Conservation (phyloP, 2,888 invertebrate genomes). For the Drepanosiphum platanoidis region DNA sequence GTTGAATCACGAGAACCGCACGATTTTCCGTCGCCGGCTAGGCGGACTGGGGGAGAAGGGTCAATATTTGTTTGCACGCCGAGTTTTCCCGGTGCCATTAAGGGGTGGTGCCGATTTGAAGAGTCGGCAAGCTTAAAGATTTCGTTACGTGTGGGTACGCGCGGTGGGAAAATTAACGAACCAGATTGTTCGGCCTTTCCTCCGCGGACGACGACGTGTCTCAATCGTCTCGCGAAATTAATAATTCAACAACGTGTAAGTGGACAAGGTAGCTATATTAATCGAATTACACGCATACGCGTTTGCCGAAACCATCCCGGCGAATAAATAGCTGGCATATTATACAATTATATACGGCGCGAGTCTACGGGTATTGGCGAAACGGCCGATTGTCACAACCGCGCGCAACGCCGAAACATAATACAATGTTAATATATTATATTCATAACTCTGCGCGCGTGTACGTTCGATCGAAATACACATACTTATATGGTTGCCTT, state of each 20-base stretch:
- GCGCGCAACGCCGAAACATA: neutral
- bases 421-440: no score
- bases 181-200: neutral
- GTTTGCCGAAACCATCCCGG: no score
- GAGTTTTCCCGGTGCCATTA: neutral
- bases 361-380: neutral
- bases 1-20: no score
- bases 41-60: neutral
- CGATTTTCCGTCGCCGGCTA: neutral
- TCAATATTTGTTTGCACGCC: neutral
- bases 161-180: neutral
- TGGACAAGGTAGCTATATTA: no score
- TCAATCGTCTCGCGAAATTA: slow-evolving; percentile 15
- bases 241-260: slow-evolving; percentile 13
- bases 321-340: no score
- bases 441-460: no score
- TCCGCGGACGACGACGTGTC: neutral
- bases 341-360: no score
- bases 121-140: neutral
- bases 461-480: no score
- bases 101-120: neutral
- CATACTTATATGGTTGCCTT: no score
- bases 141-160: neutral
- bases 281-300: no score
- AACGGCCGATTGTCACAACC: neutral